A percentile compares a stretch with the other conserved stretches of the same genome.
Evolutionary conservation across 2,888 invertebrate species (phyloP).

Genomic region (Urechis unicinctus): DNA sequence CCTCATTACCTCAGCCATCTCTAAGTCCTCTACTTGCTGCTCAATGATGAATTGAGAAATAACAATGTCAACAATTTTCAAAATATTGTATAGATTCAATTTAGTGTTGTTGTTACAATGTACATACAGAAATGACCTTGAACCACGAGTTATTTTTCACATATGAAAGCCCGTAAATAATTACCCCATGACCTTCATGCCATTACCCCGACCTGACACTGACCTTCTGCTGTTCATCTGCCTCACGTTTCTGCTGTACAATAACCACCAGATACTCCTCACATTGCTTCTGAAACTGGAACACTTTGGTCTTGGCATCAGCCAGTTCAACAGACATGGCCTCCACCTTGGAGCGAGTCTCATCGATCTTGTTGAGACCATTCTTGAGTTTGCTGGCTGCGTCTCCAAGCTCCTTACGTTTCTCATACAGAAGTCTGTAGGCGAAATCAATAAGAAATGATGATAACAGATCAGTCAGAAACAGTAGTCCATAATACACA

Average conservation of each 20-base stretch:
- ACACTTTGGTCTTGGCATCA: slow-evolving; percentile 62
- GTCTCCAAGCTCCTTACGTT: slow-evolving; percentile 65
- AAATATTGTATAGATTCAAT: not conserved
- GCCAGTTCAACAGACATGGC: slow-evolving; percentile 78
- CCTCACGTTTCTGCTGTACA: slow-evolving; percentile 72
- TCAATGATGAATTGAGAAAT: no score
- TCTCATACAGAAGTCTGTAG: slow-evolving; percentile 64
- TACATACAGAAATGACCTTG: not conserved
- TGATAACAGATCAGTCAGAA: not conserved
- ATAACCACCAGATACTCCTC: slow-evolving; percentile 79
- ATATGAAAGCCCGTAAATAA: not conserved
- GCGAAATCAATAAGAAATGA: not conserved
- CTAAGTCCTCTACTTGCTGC: no score
- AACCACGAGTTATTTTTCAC: not conserved
- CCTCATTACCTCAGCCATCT: no score
- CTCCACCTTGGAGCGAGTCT: slow-evolving; percentile 73
- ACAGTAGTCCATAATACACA: not conserved
- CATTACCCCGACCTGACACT: no score
- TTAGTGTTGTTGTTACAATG: not conserved
- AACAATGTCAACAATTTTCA: not conserved
- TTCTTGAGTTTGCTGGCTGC: slow-evolving; percentile 72
- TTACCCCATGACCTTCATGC: no score
- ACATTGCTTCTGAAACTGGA: slow-evolving; percentile 73
- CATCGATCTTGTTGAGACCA: slow-evolving; percentile 80
- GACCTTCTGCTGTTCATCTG: slow-evolving; percentile 73